These are phyloP conservation scores for Anoura caudifer DNA, from an alignment of 2,113 vertebrate genomes.

Conservation along the genomic window DNA sequence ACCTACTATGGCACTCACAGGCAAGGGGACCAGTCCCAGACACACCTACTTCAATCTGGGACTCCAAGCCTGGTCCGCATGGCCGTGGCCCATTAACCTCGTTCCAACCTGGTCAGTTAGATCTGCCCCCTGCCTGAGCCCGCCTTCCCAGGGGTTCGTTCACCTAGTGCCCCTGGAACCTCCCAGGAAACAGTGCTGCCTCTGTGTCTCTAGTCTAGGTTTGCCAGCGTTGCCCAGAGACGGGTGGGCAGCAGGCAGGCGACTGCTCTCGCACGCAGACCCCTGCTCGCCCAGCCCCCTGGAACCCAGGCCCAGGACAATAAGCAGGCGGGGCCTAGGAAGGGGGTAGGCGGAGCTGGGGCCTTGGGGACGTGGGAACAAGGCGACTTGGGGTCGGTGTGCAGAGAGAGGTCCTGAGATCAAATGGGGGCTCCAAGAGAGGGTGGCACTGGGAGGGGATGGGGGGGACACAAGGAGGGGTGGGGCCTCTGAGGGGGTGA, in stretches of 20 bases:
- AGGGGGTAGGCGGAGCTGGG: background rate
- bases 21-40: background rate
- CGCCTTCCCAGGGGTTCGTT: background rate
- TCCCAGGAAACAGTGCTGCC: background rate
- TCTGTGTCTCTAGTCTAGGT: background rate
- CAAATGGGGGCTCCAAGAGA: background rate
- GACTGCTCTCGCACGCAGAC: background rate
- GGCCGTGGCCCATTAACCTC: background rate
- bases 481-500: background rate
- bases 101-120: background rate
- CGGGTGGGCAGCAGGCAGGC: background rate
- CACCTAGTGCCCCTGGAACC: background rate
- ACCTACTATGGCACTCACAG: background rate
- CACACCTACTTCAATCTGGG: background rate
- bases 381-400: background rate
- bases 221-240: slow-evolving; percentile 70
- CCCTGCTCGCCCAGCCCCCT: background rate
- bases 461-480: background rate
- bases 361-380: slow-evolving; percentile 40
- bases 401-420: background rate
- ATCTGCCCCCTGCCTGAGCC: background rate
- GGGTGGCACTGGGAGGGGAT: background rate
- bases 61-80: background rate
- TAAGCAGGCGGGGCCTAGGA: background rate
- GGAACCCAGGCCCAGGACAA: slow-evolving; percentile 6